Conservation (phyloP, 2,113 vertebrate species). For the Beaufortia kweichowensis region DNA sequence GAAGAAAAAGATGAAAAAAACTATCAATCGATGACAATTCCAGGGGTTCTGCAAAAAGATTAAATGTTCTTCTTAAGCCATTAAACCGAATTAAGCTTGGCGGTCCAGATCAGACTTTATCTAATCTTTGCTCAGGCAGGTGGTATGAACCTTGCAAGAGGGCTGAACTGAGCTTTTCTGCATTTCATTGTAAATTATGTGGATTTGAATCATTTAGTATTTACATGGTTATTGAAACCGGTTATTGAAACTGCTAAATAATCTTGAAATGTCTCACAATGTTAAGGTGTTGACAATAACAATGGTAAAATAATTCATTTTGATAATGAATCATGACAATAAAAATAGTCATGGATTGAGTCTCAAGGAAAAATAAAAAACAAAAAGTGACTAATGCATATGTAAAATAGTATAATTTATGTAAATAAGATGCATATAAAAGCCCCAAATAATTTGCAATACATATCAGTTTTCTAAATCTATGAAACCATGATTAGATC, state of each 20-base stretch:
- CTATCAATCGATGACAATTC: constrained; percentile 12
- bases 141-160: constrained; percentile 29
- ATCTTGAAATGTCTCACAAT: neutral
- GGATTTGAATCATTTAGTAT: neutral
- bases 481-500: neutral
- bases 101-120: constrained; percentile 24
- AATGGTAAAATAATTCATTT: too few relatives aligned
- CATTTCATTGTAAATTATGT: neutral
- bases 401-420: too few relatives aligned
- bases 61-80: constrained; percentile 22
- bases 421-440: too few relatives aligned
- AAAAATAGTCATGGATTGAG: too few relatives aligned
- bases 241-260: neutral
- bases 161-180: neutral
- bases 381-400: too few relatives aligned
- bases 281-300: neutral
- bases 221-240: neutral
- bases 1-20: neutral
- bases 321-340: too few relatives aligned
- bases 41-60: constrained; percentile 34
- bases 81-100: constrained; percentile 30
- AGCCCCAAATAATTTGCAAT: neutral
- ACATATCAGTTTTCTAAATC: neutral
- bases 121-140: constrained; percentile 44
- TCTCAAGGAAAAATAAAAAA: too few relatives aligned